These are phyloP conservation scores for Takifugu ocellatus DNA, from an alignment of 2,797 vertebrate genomes.

Conservation along the genomic window DNA sequence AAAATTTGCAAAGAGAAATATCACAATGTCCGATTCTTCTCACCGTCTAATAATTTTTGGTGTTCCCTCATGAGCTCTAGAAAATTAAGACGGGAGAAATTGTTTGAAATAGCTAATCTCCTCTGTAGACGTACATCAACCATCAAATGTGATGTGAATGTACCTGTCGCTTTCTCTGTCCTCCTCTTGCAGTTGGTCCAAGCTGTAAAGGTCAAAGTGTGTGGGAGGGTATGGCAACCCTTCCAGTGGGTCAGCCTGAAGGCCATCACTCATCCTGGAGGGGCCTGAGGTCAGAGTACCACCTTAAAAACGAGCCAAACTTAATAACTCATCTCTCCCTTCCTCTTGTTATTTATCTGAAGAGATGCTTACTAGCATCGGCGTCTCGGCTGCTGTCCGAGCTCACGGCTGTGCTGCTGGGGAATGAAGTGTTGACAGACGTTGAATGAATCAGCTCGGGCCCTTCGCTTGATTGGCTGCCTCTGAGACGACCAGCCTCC, in stretches of 20 bases:
- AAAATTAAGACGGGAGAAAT: slow-evolving; percentile 9
- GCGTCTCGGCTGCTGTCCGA: slow-evolving; percentile 80
- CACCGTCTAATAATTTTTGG: slow-evolving; percentile 89
- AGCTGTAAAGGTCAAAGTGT: slow-evolving; percentile 80
- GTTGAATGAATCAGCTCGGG: slow-evolving; percentile 74
- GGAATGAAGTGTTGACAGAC: slow-evolving; percentile 72
- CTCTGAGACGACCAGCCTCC: slow-evolving; percentile 77
- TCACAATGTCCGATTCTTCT: slow-evolving; percentile 37
- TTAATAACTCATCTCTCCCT: background rate
- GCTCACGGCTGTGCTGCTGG: slow-evolving; percentile 56
- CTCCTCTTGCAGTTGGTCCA: slow-evolving; percentile 91
- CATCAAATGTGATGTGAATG: slow-evolving; percentile 5
- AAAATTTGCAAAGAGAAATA: background rate
- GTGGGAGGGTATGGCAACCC: slow-evolving; percentile 77
- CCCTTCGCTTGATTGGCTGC: slow-evolving; percentile 85
- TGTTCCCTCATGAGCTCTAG: slow-evolving; percentile 85
- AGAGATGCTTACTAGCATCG: slow-evolving; percentile 75
- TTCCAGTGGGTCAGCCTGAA: slow-evolving; percentile 77
- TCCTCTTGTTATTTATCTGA: background rate
- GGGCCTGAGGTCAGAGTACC: slow-evolving; percentile 65
- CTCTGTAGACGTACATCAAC: background rate
- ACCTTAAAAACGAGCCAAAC: slow-evolving; percentile 39
- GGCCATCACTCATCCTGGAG: slow-evolving; percentile 79
- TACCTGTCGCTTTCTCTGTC: slow-evolving; percentile 90
- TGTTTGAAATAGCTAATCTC: slow-evolving; percentile 5